A percentile compares a stretch with the other conserved stretches of the same genome.
Evolutionary conservation across 2,888 invertebrate genomes (phyloP).

Genomic region (Heliconius ismenius): DNA sequence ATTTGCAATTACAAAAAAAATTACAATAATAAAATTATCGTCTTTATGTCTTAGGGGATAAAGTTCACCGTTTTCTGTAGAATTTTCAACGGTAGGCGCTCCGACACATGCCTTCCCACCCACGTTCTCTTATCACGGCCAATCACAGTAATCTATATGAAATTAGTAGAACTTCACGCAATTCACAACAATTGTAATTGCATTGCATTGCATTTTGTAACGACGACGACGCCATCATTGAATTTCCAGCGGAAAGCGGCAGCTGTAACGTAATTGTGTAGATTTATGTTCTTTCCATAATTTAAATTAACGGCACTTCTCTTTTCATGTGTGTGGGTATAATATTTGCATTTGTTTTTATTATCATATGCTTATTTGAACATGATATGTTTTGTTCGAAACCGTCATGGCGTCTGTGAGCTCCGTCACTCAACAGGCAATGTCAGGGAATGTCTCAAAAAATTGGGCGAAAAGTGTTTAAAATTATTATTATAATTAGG

Average conservation of each 20-base stretch:
- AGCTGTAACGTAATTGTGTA: constrained; percentile 13
- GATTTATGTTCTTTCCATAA: background rate
- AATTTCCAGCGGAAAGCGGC: constrained; percentile 34
- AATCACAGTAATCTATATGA: constrained; percentile 70
- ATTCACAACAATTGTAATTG: constrained; percentile 58
- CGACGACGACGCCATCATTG: constrained; percentile 48
- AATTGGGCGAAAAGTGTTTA: no score
- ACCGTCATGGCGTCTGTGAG: no score
- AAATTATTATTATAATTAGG: no score
- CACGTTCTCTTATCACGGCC: constrained; percentile 49
- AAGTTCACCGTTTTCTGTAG: background rate
- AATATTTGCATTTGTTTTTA: background rate
- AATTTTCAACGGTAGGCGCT: constrained; percentile 52
- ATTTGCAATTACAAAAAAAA: constrained; percentile 2
- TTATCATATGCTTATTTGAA: no score
- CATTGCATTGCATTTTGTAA: constrained; percentile 56
- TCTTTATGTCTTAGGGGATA: background rate
- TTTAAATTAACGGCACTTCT: constrained; percentile 1
- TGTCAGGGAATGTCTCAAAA: no score
- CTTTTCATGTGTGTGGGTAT: background rate
- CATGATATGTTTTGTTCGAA: no score
- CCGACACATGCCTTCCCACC: constrained; percentile 52
- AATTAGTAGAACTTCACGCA: constrained; percentile 65
- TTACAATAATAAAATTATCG: background rate
- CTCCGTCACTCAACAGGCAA: no score